Conservation (phyloP, 2,797 vertebrate genomes). For the Sebastiscus tertius region DNA sequence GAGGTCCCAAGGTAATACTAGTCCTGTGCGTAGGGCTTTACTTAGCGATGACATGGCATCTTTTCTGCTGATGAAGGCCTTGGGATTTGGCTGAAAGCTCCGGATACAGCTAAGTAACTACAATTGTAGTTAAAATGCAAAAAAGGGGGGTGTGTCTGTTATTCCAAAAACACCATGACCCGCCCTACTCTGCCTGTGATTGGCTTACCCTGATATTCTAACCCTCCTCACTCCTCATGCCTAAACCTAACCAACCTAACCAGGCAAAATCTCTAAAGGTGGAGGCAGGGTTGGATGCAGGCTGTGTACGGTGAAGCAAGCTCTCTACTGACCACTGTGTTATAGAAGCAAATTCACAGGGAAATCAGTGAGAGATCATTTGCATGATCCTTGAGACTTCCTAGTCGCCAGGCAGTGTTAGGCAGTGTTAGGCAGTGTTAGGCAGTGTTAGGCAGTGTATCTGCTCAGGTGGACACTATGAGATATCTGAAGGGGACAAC, state of each 20-base stretch:
- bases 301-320: neutral
- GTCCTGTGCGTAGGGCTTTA: neutral
- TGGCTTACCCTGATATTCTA: too few relatives aligned
- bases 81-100: neutral
- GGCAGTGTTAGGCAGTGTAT: neutral
- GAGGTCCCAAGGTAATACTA: neutral
- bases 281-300: neutral
- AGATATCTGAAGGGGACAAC: neutral
- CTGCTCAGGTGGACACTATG: neutral
- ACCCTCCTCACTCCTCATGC: too few relatives aligned
- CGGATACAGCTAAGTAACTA: neutral
- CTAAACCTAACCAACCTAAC: too few relatives aligned
- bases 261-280: neutral
- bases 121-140: neutral
- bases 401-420: neutral
- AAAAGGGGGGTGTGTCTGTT: neutral
- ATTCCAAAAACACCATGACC: too few relatives aligned
- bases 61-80: neutral
- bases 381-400: constrained; percentile 8
- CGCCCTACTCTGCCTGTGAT: too few relatives aligned
- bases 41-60: neutral
- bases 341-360: constrained; percentile 9
- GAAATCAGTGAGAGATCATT: neutral
- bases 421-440: too few relatives aligned
- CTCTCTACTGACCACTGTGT: neutral